phyloP scores from a whole-genome alignment of 2,888 invertebrate genomes.

The Eilema sororculum region DNA sequence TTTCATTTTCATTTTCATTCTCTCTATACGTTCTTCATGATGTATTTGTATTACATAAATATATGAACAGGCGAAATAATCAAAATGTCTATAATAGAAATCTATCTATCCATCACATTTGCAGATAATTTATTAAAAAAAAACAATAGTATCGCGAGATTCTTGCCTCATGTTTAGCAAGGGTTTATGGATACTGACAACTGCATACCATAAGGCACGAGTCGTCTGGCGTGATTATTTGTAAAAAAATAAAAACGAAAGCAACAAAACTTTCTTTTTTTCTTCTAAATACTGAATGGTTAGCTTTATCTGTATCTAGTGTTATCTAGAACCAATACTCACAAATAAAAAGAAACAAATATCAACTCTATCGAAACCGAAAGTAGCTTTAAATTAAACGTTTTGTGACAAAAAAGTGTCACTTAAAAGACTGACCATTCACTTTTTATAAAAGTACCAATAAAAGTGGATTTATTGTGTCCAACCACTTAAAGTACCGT shows the following conservation, averaged over 20 bases:
- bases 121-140: neutral
- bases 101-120: neutral
- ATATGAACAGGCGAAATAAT: too few relatives aligned
- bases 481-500: conserved; percentile 68
- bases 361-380: conserved; percentile 18
- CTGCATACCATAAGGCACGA: too few relatives aligned
- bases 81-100: neutral
- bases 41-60: too few relatives aligned
- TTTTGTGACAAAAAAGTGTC: conserved; percentile 49
- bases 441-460: conserved; percentile 66
- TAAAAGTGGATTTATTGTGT: conserved; percentile 82
- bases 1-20: too few relatives aligned
- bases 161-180: neutral
- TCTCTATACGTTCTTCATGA: too few relatives aligned
- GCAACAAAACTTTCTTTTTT: conserved; percentile 12
- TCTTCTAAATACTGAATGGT: neutral
- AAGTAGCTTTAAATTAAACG: conserved; percentile 43
- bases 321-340: neutral
- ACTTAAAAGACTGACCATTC: conserved; percentile 64
- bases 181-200: neutral
- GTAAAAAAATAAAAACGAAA: neutral
- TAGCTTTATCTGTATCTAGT: neutral
- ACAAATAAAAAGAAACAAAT: conserved; percentile 10
- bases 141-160: too few relatives aligned
- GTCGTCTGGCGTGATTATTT: too few relatives aligned